Base-by-base conservation (phyloP, 2,797 vertebrate species). In the Anguilla megastoma region DNA sequence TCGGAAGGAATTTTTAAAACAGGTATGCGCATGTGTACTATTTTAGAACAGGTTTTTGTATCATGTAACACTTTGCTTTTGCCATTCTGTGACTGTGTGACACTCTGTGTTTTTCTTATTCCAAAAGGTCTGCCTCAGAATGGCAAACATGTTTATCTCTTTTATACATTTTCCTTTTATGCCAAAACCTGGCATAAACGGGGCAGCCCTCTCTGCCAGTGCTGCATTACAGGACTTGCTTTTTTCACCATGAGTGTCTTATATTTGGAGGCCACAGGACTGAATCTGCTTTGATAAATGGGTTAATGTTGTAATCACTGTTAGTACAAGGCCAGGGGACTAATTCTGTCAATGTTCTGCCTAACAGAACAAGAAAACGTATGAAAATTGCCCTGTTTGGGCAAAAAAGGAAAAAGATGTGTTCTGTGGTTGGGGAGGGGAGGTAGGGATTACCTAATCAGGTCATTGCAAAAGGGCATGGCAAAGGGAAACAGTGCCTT, bases 211-310 rank as follows among this genome's bases (percentile, higher is more conserved):
- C 24, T 60, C 79, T 27, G 21, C 33, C 48, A 71, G 58, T 9
- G 24, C 27, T 50, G 33, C 33, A 12, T 48, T 30, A 71, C 63
- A n/a, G 63, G 63, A 27, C 9, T 66, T 21, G 1, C 48, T 48
- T 63, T 27, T 21, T 45, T 74, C 10, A 24, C 21, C 1, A 45
- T 18, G 85, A 50, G 21, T 50, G 24, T 86, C 18, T 88, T 66
- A 16, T 41, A 79, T n/a, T 10, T 52, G 45, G 82, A 50, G 0
- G 45, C 88, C 74, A 66, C 16, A 4, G 74, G 88, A 88, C 56
- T 24, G 60, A 88, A 83, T 33, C n/a, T 6, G 74, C 36, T 30
- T 66, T 48, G 54, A 85, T 85, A 86, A 88, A 85, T 52, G 87
- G 69, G 80, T 82, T 80, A 88, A 52, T 58, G 16, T 63, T 45